A percentile compares a stretch with the other conserved stretches of the same genome.
These are phyloP conservation scores for Narcine bancroftii DNA, from an alignment of 2,113 vertebrate species.

Conservation along the genomic window DNA sequence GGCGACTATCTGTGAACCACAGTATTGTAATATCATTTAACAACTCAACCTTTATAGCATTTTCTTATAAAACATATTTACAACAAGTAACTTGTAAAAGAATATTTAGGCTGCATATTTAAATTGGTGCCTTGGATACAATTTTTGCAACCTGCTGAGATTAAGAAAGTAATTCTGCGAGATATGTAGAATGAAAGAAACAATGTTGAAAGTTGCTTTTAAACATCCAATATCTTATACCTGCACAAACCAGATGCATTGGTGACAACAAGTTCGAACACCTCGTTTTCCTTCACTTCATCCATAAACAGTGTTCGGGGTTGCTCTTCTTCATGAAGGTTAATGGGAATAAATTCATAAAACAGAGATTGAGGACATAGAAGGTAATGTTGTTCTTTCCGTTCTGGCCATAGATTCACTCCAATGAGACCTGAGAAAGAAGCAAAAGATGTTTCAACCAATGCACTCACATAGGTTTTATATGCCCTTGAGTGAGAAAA, in stretches of 20 bases:
- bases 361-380: constrained; percentile 77
- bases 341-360: constrained; percentile 71
- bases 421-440: constrained; percentile 64
- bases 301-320: constrained; percentile 59
- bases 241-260: constrained; percentile 65
- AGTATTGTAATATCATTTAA: not conserved
- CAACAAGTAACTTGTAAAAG: not conserved
- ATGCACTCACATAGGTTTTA: not conserved
- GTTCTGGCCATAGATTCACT: constrained; percentile 73
- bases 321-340: constrained; percentile 49
- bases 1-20: too few species aligned
- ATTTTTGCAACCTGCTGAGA: not conserved
- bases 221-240: constrained; percentile 48
- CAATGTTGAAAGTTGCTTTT: not conserved
- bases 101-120: not conserved
- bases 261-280: constrained; percentile 73
- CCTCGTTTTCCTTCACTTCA: constrained; percentile 63
- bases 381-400: constrained; percentile 59
- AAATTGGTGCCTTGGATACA: not conserved
- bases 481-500: not conserved
- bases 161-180: not conserved
- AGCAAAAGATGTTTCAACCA: not conserved
- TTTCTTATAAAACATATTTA: not conserved
- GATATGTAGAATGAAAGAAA: not conserved
- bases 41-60: not conserved